Evolutionary conservation across 2,797 vertebrate species (phyloP).

Genomic region (Bovichtus diacanthus): DNA sequence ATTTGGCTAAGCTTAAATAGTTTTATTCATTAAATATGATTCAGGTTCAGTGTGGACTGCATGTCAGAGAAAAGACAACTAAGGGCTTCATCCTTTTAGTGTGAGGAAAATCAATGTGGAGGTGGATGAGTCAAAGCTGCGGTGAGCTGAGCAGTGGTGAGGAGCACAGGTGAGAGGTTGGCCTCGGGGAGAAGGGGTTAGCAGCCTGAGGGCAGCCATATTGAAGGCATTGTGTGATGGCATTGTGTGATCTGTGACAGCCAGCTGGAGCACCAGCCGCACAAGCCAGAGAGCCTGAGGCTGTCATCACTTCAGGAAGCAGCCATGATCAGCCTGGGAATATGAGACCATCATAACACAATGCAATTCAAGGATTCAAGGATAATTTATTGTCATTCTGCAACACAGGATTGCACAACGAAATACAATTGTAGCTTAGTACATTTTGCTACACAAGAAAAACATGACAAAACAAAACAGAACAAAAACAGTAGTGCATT

Average conservation of each 20-base stretch:
- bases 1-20: not conserved
- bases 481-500: too few species aligned
- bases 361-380: too few species aligned
- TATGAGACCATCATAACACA: not conserved
- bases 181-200: slow-evolving; percentile 13
- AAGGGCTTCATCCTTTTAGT: not conserved
- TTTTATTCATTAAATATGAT: not conserved
- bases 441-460: too few species aligned
- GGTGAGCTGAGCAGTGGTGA: not conserved
- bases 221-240: slow-evolving; percentile 14
- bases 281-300: slow-evolving; percentile 27
- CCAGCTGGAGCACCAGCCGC: slow-evolving; percentile 30
- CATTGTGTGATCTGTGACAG: slow-evolving; percentile 17
- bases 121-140: not conserved
- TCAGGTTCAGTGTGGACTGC: not conserved
- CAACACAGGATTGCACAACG: too few species aligned
- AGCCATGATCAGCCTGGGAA: not conserved
- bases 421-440: too few species aligned
- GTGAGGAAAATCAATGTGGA: not conserved
- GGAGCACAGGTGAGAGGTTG: slow-evolving; percentile 23
- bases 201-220: slow-evolving; percentile 18
- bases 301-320: slow-evolving; percentile 8
- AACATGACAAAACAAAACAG: too few species aligned
- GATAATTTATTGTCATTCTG: too few species aligned
- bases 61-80: not conserved